phyloP scores from a whole-genome alignment of 2,113 vertebrate genomes.

The Limnothrissa miodon region DNA sequence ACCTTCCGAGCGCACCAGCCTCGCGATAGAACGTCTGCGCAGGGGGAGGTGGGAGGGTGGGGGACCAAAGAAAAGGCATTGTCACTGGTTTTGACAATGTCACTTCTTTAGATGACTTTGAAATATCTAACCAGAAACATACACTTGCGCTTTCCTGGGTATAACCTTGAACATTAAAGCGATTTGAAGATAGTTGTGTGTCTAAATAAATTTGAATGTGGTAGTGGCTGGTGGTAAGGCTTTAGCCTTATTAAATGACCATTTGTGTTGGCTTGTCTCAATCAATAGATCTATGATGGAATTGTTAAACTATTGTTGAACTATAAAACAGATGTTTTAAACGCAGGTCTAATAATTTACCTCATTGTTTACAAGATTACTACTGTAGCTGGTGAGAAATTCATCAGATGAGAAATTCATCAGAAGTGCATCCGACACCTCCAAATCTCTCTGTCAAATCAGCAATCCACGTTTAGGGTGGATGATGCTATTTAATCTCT shows the following conservation, averaged over 20 bases:
- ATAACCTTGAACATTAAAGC: neutral
- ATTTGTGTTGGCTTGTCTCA: neutral
- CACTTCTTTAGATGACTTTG: slow-evolving; percentile 7
- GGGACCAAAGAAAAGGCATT: neutral
- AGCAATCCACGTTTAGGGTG: no score
- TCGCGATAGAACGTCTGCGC: neutral
- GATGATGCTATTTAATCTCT: no score
- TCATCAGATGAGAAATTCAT: no score
- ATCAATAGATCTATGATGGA: neutral
- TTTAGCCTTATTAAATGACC: neutral
- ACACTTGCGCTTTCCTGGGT: neutral
- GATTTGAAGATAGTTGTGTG: neutral
- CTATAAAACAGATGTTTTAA: no score
- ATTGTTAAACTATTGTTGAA: neutral
- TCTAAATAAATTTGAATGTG: neutral
- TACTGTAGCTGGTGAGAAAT: no score
- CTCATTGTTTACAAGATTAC: no score
- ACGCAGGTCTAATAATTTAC: no score
- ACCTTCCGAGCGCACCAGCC: neutral
- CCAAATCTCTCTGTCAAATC: no score
- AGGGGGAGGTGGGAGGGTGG: neutral
- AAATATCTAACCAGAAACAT: neutral
- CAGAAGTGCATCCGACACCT: no score
- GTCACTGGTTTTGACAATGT: slow-evolving; percentile 2
- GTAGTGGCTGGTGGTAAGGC: neutral